Evolutionary conservation across 2,888 invertebrate species (phyloP), one percentile per base, ranked within the genome.

Genomic region (Anaspis maculata): DNA sequence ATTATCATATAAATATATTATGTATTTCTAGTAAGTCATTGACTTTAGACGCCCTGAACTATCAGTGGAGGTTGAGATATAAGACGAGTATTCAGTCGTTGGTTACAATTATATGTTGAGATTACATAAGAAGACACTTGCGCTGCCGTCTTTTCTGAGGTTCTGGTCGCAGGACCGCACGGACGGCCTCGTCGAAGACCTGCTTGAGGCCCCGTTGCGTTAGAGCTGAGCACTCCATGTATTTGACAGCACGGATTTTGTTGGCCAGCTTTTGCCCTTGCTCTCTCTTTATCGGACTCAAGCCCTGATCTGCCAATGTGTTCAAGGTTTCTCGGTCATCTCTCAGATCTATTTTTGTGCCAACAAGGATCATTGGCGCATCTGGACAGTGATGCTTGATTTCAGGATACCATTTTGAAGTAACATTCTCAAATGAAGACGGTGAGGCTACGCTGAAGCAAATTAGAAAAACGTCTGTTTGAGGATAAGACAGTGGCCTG

Each of bases 321-420:
- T 88, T 87, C 45, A 96, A 70, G 3, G 95, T 94, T 70, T 96
- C 96, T 62, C 92, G 82, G 69, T 96, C 97, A 69, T 98, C 97
- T 61, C 97, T 77, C 66, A 98, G 78, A 74, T 98, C 98, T 68
- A 96, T 91, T 77, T 98, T 98, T 49, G 97, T 98, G 57, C 96
- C 96, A 66, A 97, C 95, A 69, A 98, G 78, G 65, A 98, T 89
- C 68, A 98, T 92, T 41, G 97, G 97, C 47, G 96, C 95, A 73
- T 97, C 96, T 42, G 97, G 96, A 74, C 97, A 98, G 67, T 98
- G 97, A 69, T 98, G 97, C 71, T 96, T 94, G 56, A 98, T 95
- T 78, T 98, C 98, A 48, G 97, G 97, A 70, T 94, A 94, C 98
- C 97, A 98, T 73, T 98, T 98, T 49, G 94, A 94, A 59, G 91